These are phyloP conservation scores for Aphelenchoides besseyi DNA, from an alignment of 1,140 invertebrate genomes.

Conservation along the genomic window DNA sequence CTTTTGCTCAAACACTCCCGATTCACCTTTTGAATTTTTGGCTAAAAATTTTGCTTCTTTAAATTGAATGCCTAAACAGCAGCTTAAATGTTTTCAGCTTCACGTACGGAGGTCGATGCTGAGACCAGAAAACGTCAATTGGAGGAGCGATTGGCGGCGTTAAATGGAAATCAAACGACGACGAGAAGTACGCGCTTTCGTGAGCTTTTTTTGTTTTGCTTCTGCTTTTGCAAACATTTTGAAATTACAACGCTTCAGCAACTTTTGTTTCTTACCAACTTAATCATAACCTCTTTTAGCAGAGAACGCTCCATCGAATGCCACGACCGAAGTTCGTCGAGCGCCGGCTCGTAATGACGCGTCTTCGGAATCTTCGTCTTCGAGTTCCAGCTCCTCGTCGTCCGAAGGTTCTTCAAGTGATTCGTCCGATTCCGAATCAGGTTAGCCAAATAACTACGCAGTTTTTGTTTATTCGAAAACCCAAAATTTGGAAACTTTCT, in stretches of 20 bases:
- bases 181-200: conserved; percentile 3
- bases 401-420: conserved; percentile 48
- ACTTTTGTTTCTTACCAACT: background rate
- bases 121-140: conserved; percentile 8
- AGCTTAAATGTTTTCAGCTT: conserved; percentile 22
- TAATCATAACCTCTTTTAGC: conserved; percentile 1
- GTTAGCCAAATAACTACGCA: conserved; percentile 36
- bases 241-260: background rate
- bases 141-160: conserved; percentile 11
- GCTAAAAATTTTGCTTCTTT: conserved; percentile 25
- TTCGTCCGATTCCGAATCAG: conserved; percentile 54
- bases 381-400: conserved; percentile 41
- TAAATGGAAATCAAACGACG: background rate
- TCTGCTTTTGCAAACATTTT: background rate
- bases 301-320: background rate
- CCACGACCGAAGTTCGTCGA: background rate
- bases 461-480: background rate
- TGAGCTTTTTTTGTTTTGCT: background rate
- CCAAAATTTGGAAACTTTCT: background rate
- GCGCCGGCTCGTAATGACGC: conserved; percentile 12
- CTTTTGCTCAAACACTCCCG: conserved; percentile 17
- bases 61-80: conserved; percentile 22
- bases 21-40: conserved; percentile 15
- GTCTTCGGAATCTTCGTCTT: conserved; percentile 52
- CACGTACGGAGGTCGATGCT: conserved; percentile 3